Evolutionary conservation across 2,888 invertebrate genomes (phyloP), one percentile per base, ranked within the genome.

Genomic region (Lucinisca nassula): DNA sequence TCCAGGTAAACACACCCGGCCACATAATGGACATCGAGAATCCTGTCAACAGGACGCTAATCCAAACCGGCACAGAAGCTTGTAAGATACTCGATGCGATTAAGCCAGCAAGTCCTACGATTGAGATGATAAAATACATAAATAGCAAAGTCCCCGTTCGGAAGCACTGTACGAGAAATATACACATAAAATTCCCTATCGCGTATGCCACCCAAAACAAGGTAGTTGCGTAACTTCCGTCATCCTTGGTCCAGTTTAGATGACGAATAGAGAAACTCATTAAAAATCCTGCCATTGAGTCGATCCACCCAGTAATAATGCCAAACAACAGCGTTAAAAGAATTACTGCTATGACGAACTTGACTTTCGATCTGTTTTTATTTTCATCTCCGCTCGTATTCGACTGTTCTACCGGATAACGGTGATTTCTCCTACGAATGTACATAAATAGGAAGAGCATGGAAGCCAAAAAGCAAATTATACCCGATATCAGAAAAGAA

Each of bases 1-100:
- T 90, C 90, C 90, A 92, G 1, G 91, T 82, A 24, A 91, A 87
- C 21, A 90, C 79, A 21, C 85, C 79, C 45, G 92, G 90, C 61
- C 90, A 85, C 12, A 90, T 83, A 30, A 83, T 82, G 27, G 91
- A 88, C 79, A 89, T 90, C 0, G 90, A 77, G 1, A 90, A 73
- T n/a, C 92, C 92, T n/a, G 79, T 79, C 8, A 86, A 37, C 8
- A 79, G 67, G 12, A 91, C 70, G 30, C 81, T 70, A 17, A 90
- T 74, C 91, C 92, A 92, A 8, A 90, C 80, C 0, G 88, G 83
- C 2, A 79, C 73, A 8, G 77, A 72, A 21, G 82, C 67, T 30
- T 51, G 70, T 30, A 80, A 88, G 8, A 81, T 32, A 32, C 89
- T 74, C 1, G 87, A 79, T 0, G 91, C 27, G 30, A 90, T 83